Evolutionary conservation across 1,140 invertebrate genomes (phyloP).

Genomic region (Drosophila pectinifera): DNA sequence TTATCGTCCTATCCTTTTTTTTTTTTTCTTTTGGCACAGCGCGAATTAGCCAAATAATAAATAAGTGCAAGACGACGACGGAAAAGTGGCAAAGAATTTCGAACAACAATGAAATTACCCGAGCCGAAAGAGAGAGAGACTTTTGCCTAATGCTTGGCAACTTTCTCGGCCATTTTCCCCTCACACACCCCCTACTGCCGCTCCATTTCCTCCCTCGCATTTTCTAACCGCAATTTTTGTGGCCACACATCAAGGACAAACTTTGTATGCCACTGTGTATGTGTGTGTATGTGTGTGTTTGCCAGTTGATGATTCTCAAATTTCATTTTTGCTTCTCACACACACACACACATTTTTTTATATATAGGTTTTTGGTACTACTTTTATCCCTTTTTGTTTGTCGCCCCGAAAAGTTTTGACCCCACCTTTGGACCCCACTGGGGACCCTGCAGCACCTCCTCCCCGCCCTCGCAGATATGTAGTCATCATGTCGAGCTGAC

Average conservation of each 20-base stretch:
- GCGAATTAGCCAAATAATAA: slow-evolving; percentile 83
- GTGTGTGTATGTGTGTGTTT: slow-evolving; percentile 23
- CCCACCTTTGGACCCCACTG: slow-evolving; percentile 4
- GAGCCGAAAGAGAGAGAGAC: slow-evolving; percentile 26
- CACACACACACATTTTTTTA: not conserved
- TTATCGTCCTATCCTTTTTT: too few relatives aligned
- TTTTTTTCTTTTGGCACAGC: slow-evolving; percentile 61
- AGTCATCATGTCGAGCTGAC: slow-evolving; percentile 47
- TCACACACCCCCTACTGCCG: not conserved
- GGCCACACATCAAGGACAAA: slow-evolving; percentile 45
- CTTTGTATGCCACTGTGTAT: slow-evolving; percentile 18
- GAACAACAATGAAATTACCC: slow-evolving; percentile 80
- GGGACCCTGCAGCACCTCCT: too few relatives aligned
- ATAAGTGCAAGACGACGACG: slow-evolving; percentile 72
- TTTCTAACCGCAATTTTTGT: slow-evolving; percentile 31
- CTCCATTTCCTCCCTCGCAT: not conserved
- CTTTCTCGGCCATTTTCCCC: slow-evolving; percentile 22
- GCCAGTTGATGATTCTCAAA: slow-evolving; percentile 63
- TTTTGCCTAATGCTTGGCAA: slow-evolving; percentile 59
- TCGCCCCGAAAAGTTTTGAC: slow-evolving; percentile 13
- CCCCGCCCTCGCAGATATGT: not conserved
- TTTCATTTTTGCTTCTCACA: slow-evolving; percentile 39
- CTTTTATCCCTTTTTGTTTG: slow-evolving; percentile 14
- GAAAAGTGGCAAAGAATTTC: slow-evolving; percentile 70
- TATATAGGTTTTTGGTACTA: not conserved